phyloP scores from a whole-genome alignment of 2,113 vertebrate species.

The Rhizomys pruinosus region DNA sequence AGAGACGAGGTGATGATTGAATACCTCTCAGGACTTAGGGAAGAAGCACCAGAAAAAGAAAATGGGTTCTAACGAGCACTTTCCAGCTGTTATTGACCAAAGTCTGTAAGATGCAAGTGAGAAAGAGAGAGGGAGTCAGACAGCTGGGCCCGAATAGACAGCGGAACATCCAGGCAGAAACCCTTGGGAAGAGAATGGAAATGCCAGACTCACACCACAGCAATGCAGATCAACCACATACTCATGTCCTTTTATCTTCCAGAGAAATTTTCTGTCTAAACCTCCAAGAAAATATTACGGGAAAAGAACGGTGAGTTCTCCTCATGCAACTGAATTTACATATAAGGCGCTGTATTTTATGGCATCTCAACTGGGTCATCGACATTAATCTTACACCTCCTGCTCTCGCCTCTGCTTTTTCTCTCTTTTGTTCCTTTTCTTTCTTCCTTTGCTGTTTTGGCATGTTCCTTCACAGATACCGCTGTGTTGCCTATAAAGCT shows the following conservation, averaged over 20 bases:
- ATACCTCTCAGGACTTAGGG: not conserved
- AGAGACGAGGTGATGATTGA: not conserved
- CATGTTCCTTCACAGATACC: not conserved
- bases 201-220: not conserved
- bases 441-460: not conserved
- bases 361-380: not conserved
- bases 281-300: not conserved
- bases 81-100: not conserved
- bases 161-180: not conserved
- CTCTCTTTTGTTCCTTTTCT: not conserved
- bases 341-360: not conserved
- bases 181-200: not conserved
- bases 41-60: not conserved
- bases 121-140: not conserved
- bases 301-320: conserved; percentile 51
- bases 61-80: not conserved
- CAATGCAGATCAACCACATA: not conserved
- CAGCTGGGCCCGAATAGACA: not conserved
- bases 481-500: not conserved
- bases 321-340: not conserved
- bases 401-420: not conserved
- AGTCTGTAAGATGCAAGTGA: not conserved
- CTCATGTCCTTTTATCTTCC: conserved; percentile 52
- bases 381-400: not conserved
- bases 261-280: conserved; percentile 17